Base-by-base conservation (phyloP, 2,797 vertebrate genomes). In the Intellagama lesueurii region DNA sequence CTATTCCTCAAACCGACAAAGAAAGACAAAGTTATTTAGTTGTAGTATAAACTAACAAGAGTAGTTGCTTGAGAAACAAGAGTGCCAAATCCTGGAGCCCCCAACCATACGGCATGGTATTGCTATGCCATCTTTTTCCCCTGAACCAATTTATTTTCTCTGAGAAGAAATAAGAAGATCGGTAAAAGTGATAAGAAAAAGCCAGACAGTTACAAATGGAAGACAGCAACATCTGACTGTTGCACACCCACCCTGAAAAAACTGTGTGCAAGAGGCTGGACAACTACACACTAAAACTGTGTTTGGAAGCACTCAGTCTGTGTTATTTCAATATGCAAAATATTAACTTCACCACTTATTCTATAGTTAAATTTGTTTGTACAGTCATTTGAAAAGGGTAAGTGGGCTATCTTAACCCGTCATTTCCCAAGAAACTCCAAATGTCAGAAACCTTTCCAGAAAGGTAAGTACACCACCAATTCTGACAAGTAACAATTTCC, bases 351-450 rank as follows among this genome's bases (percentile, higher is more conserved):
- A 0, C 22, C 56, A 87, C 91, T 88, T 92, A 88, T 84, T 77
- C 84, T 86, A 88, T 86, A 89, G 85, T 11, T 56, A 84, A 90
- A 87, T 87, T 69, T 81, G 85, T 70, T 60, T 0, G 47, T 88
- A 86, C 91, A 89, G 64, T 35, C 52, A 81, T 76, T 88, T 12
- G 77, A 80, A 85, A 88, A 60, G 52, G 70, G 26, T 56, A 35
- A 80, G 76, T 16, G 88, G 52, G 28, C 69, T n/a, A 7, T 44
- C 89, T 87, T 90, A 87, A 56, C 26, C 40, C 60, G 85, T 35
- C n/a, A 44, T 87, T 87, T 76, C 79, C 92, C 7, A 35, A 0
- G 0, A 44, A 56, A 80, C 40, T 72, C 6, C 0, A 22, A n/a
- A 66, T 73, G 24, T 72, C 0, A 0, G 47, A 85, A 56, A 75